Percentiles rank a stretch among this genome's conserved stretches.
Conservation (phyloP, 2,113 vertebrate species). For the Syngnathoides biaculeatus region DNA sequence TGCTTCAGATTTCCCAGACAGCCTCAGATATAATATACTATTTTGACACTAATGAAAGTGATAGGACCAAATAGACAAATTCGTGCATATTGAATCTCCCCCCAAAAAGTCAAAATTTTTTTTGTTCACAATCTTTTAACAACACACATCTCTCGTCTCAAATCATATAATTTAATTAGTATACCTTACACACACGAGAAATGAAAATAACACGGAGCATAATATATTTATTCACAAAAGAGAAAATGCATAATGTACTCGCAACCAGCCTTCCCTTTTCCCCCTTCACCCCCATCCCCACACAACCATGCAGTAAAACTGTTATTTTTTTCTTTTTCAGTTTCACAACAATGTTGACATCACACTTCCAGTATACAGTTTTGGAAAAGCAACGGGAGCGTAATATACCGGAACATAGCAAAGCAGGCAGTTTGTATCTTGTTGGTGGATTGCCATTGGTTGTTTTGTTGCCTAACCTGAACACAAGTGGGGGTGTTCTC, state of each 20-base stretch:
- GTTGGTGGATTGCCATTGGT: not conserved
- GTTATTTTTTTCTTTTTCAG: too few relatives aligned
- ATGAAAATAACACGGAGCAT: too few relatives aligned
- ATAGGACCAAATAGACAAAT: not conserved
- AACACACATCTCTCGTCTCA: too few relatives aligned
- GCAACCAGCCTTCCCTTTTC: too few relatives aligned
- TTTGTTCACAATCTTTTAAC: too few relatives aligned
- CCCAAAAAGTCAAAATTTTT: too few relatives aligned
- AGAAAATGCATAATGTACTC: too few relatives aligned
- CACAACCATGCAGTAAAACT: not conserved
- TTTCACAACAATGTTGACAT: not conserved
- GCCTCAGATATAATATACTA: slow-evolving; percentile 16
- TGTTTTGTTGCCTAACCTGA: not conserved
- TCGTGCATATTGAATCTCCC: not conserved
- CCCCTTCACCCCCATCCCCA: too few relatives aligned
- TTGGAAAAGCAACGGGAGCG: too few relatives aligned
- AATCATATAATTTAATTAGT: too few relatives aligned
- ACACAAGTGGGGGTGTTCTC: not conserved
- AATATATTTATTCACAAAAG: too few relatives aligned
- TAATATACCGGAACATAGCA: not conserved
- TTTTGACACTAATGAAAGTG: slow-evolving; percentile 10
- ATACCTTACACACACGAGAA: too few relatives aligned
- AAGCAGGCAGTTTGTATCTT: not conserved
- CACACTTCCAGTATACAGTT: not conserved
- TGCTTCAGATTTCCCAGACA: slow-evolving; percentile 10